These are phyloP conservation scores for Dromas ardeola DNA, from an alignment of 2,113 vertebrate genomes.

Conservation along the genomic window DNA sequence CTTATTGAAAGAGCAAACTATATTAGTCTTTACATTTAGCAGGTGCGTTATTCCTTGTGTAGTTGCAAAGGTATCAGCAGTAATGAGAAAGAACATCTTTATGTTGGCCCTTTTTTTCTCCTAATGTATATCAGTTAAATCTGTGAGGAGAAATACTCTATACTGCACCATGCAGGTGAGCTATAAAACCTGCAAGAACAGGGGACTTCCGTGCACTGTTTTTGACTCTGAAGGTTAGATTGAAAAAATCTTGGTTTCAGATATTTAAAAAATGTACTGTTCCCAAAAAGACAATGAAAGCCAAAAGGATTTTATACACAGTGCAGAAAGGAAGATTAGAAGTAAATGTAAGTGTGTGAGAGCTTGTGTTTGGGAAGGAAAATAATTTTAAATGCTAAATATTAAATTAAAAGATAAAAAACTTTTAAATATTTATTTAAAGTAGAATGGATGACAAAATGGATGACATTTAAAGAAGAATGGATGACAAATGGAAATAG, in stretches of 20 bases:
- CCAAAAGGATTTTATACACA: neutral
- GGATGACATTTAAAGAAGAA: neutral
- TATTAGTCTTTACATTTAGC: constrained; percentile 59
- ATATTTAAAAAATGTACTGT: neutral
- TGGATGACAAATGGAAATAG: neutral
- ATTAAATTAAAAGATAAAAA: neutral
- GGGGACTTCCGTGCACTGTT: neutral
- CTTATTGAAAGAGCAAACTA: constrained; percentile 58
- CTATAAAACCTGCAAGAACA: constrained; percentile 9
- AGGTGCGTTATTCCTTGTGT: constrained; percentile 15
- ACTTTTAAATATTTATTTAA: neutral
- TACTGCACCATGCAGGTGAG: neutral
- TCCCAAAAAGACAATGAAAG: neutral
- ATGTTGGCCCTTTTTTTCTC: constrained; percentile 34
- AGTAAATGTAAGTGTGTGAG: neutral
- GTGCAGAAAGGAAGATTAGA: neutral
- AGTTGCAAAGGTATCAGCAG: constrained; percentile 39
- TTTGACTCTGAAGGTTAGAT: neutral
- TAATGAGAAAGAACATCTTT: constrained; percentile 52
- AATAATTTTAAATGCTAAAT: neutral
- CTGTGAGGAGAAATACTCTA: constrained; percentile 29
- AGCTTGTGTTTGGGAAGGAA: neutral
- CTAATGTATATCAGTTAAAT: neutral
- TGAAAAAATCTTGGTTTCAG: neutral
- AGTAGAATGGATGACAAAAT: neutral